Evolutionary conservation across 2,797 vertebrate genomes (phyloP).

Genomic region (Emys orbicularis): DNA sequence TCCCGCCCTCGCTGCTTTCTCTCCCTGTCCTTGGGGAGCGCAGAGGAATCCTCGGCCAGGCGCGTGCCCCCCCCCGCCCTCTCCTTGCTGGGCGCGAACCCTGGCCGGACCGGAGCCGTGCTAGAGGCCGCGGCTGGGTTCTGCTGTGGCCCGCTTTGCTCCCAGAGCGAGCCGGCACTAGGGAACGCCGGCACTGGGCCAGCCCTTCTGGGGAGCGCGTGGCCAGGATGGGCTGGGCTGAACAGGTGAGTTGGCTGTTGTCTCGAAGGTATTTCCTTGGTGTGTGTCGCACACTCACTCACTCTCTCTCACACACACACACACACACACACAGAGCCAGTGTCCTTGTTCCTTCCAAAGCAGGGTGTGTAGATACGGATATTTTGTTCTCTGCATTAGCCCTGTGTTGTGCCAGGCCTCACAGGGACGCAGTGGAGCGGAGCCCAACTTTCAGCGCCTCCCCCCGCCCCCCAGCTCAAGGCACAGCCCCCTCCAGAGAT

Average conservation of each 20-base stretch:
- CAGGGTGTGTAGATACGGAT: neutral
- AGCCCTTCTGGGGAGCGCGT: neutral
- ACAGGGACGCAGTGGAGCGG: neutral
- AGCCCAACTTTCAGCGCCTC: neutral
- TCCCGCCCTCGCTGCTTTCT: neutral
- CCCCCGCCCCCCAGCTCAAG: neutral
- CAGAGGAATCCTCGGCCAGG: no score
- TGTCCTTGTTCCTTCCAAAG: neutral
- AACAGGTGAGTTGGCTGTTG: slow-evolving; percentile 14
- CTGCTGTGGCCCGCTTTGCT: neutral
- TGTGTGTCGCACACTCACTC: neutral
- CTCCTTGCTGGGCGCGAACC: slow-evolving; percentile 2
- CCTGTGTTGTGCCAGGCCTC: neutral
- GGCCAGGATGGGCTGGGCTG: neutral
- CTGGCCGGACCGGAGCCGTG: neutral
- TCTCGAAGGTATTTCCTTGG: neutral
- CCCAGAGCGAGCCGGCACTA: no score
- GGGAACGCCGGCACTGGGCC: no score
- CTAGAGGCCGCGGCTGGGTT: slow-evolving; percentile 39
- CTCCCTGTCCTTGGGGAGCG: neutral
- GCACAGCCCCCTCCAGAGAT: neutral
- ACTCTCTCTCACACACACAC: accelerated
- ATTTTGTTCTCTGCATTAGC: neutral
- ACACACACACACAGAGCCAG: neutral
- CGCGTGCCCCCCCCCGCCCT: neutral